Evolutionary conservation across 1,140 invertebrate genomes (phyloP), one percentile per base, ranked within the genome.

Genomic region (Belonocnema kinseyi): DNA sequence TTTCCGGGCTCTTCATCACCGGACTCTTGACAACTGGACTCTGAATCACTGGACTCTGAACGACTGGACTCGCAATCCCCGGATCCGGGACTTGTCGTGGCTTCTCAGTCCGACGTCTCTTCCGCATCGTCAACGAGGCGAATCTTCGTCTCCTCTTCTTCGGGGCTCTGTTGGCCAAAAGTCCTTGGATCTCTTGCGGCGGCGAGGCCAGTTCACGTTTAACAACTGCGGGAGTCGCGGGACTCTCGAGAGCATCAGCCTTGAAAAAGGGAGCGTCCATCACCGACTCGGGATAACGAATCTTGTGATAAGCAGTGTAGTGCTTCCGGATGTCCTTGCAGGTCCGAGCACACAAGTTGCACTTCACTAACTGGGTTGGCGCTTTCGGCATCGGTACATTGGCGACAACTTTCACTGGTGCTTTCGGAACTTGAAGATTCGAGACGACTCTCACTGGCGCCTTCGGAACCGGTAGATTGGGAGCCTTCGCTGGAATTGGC

Each of bases 241-340:
- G 7, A 14, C 40, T 26, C 6, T 66, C 40, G 8, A 66, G 10
- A 2, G 40, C 61, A n/a, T 66, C 40, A 2, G 61, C 53, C 40
- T 8, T 8, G 40, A 46, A 46, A 11, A 46, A 46, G 40, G 40
- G 40, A 46, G 40, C 72, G 6, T 85, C 76, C 5, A 86, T 50
- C 46, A 88, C 72, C 10, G 52, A 33, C 3, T 83, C 72, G 13
- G 82, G 79, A 33, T 81, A 83, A 12, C 80, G 51, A 80, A 90
- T 88, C 79, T 90, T 91, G 77, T 92, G 90, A 75, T 90, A 91
- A 19, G 85, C 82, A 11, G 82, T 79, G 46, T 90, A 83, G 54
- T 92, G 90, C n/a, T 85, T 83, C 12, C 52, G 73, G 14, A 91
- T 82, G 66, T 88, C 81, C 21, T 79, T 86, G 58, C 84, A 84